phyloP scores from a whole-genome alignment of 2,888 invertebrate genomes.

The Callyntrura sp. region DNA sequence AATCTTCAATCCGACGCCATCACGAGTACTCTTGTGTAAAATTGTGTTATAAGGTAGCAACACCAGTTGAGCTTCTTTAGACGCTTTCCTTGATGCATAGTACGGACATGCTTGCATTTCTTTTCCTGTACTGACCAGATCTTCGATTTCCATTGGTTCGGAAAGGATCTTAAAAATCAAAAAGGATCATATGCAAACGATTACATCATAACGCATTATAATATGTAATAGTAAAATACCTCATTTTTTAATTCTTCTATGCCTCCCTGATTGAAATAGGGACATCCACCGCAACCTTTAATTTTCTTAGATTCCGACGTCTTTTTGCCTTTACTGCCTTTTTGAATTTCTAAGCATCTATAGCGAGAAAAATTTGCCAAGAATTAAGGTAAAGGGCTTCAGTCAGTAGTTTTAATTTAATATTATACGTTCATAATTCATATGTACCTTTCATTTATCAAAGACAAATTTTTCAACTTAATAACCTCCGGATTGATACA shows the following conservation, averaged over 20 bases:
- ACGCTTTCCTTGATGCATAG: conserved; percentile 94
- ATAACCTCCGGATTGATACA: conserved; percentile 94
- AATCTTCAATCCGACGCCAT: conserved; percentile 90
- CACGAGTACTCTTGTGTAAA: conserved; percentile 91
- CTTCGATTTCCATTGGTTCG: conserved; percentile 95
- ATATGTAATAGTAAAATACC: conserved; percentile 47
- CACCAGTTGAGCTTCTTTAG: conserved; percentile 92
- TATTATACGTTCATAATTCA: conserved; percentile 23
- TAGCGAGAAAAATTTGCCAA: neutral
- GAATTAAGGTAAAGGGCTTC: neutral
- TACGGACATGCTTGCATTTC: conserved; percentile 94
- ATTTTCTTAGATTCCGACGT: conserved; percentile 89
- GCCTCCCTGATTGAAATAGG: conserved; percentile 88
- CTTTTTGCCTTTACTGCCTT: conserved; percentile 87
- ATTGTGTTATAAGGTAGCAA: conserved; percentile 92
- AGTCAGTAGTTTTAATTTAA: too few relatives aligned
- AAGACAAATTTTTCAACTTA: conserved; percentile 89
- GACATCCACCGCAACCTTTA: conserved; percentile 88
- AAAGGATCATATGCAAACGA: neutral
- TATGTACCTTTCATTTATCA: conserved; percentile 95
- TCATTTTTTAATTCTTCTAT: conserved; percentile 88
- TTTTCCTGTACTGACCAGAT: conserved; percentile 90
- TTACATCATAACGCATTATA: neutral
- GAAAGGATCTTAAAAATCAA: conserved; percentile 85
- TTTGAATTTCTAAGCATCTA: conserved; percentile 93